A percentile compares a stretch with the other conserved stretches of the same genome.
These are phyloP conservation scores for Chroicocephalus ridibundus DNA, from an alignment of 2,113 vertebrate genomes.

Conservation along the genomic window DNA sequence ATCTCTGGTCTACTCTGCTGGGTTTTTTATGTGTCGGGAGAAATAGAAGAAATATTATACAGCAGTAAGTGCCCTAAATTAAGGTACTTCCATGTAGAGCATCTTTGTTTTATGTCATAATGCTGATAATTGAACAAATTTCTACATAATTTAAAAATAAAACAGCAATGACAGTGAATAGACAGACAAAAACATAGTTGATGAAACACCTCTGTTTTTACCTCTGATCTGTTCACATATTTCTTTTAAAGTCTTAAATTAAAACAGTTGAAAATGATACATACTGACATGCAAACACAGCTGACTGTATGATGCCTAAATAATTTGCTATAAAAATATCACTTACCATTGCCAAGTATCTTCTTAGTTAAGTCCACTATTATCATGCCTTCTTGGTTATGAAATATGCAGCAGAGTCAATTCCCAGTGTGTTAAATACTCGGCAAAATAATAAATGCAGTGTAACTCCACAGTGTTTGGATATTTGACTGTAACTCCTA, in stretches of 20 bases:
- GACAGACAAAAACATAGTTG: neutral
- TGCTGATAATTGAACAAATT: neutral
- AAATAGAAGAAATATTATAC: neutral
- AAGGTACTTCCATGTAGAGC: neutral
- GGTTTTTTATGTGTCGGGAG: neutral
- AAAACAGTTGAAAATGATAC: neutral
- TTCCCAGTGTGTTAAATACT: neutral
- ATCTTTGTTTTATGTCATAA: neutral
- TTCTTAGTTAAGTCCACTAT: conserved; percentile 63
- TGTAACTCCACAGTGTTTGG: conserved; percentile 23
- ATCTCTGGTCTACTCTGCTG: neutral
- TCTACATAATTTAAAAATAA: neutral
- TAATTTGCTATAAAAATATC: conserved; percentile 20
- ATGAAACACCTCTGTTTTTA: neutral
- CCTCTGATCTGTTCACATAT: neutral
- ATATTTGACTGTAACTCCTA: conserved; percentile 52
- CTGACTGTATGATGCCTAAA: neutral
- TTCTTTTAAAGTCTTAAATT: neutral
- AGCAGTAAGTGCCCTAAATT: neutral
- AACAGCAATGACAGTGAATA: neutral
- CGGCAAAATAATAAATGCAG: neutral
- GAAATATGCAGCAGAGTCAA: neutral
- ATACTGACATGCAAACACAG: neutral
- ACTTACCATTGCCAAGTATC: conserved; percentile 73
- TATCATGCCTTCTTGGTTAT: neutral